A percentile compares a stretch with the other conserved stretches of the same genome.
phyloP scores from a whole-genome alignment of 1,140 invertebrate genomes.

The Drosophila punjabiensis region DNA sequence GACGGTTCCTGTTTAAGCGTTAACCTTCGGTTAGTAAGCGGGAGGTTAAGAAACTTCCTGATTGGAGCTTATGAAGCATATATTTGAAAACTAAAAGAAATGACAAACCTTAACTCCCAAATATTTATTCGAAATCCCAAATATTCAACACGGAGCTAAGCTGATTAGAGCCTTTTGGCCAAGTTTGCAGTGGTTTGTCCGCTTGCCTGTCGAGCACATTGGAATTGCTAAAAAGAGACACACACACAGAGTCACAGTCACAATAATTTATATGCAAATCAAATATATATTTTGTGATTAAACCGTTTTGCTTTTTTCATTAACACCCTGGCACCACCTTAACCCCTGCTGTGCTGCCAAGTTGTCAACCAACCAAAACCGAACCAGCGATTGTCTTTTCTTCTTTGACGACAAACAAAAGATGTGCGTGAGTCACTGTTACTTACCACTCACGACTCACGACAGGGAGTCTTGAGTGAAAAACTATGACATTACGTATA shows the following conservation, averaged over 20 bases:
- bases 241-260: slow-evolving; percentile 24
- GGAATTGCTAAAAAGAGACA: slow-evolving; percentile 30
- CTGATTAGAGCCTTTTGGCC: slow-evolving; percentile 42
- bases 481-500: slow-evolving; percentile 6
- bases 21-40: not conserved
- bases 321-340: slow-evolving; percentile 56
- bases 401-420: not conserved
- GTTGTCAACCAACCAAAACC: slow-evolving; percentile 35
- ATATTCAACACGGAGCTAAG: slow-evolving; percentile 13
- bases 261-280: slow-evolving; percentile 81
- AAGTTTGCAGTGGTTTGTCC: slow-evolving; percentile 32
- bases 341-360: slow-evolving; percentile 31
- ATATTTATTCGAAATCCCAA: slow-evolving; percentile 1
- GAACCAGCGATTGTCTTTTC: slow-evolving; percentile 25
- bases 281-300: slow-evolving; percentile 76
- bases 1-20: too few relatives aligned
- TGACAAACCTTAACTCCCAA: slow-evolving; percentile 11
- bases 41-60: not conserved
- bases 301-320: slow-evolving; percentile 80
- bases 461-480: not conserved
- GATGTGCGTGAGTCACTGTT: slow-evolving; percentile 26
- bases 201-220: slow-evolving; percentile 15
- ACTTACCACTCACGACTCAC: slow-evolving; percentile 5
- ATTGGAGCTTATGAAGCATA: not conserved
- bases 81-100: not conserved